A percentile compares a stretch with the other conserved stretches of the same genome.
phyloP scores from a whole-genome alignment of 1,140 invertebrate species.

The Venustaconcha ellipsiformis region DNA sequence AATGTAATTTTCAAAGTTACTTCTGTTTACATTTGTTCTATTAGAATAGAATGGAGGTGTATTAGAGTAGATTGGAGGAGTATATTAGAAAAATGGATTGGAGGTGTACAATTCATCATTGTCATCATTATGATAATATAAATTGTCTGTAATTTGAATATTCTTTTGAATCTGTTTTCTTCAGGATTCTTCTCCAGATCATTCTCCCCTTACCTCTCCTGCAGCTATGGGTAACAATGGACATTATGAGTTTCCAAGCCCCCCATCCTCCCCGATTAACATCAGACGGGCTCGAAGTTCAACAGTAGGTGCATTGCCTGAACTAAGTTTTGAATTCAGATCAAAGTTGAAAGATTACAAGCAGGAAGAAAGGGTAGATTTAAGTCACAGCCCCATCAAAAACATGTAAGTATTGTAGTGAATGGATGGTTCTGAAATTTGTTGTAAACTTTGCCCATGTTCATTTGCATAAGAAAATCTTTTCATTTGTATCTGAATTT shows the following conservation, averaged over 20 bases:
- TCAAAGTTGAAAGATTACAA: slow-evolving; percentile 37
- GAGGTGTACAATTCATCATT: too few relatives aligned
- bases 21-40: too few relatives aligned
- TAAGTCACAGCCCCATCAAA: slow-evolving; percentile 54
- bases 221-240: slow-evolving; percentile 39
- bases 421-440: too few relatives aligned
- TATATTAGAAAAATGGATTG: too few relatives aligned
- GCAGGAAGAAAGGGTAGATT: slow-evolving; percentile 19
- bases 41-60: too few relatives aligned
- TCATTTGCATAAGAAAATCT: too few relatives aligned
- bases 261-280: slow-evolving; percentile 46
- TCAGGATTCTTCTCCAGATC: slow-evolving; percentile 47
- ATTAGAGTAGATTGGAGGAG: too few relatives aligned
- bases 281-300: slow-evolving; percentile 55
- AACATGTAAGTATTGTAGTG: slow-evolving; percentile 49
- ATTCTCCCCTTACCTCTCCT: slow-evolving; percentile 58
- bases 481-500: too few relatives aligned
- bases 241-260: slow-evolving; percentile 52
- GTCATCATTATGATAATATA: not conserved
- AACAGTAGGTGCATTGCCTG: slow-evolving; percentile 57
- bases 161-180: slow-evolving; percentile 33
- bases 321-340: slow-evolving; percentile 27
- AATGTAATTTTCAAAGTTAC: too few relatives aligned
- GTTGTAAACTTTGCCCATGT: too few relatives aligned
- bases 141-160: slow-evolving; percentile 37